Evolutionary conservation across 2,888 invertebrate genomes (phyloP).

Genomic region (Megamerina dolium): DNA sequence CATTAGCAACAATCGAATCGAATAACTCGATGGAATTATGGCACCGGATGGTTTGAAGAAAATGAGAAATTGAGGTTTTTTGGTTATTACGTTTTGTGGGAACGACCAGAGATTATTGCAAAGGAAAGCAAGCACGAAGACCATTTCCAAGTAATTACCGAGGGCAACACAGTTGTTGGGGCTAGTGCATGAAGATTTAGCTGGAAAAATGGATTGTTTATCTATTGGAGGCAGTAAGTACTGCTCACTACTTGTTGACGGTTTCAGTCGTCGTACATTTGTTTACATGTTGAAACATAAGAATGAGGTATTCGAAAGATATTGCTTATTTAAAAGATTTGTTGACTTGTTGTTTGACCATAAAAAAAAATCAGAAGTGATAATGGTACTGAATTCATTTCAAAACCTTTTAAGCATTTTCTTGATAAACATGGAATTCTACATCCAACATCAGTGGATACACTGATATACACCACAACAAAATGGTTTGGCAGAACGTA

Average conservation of each 20-base stretch:
- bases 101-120: too few species aligned
- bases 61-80: too few species aligned
- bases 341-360: too few species aligned
- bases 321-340: too few species aligned
- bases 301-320: too few species aligned
- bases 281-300: conserved; percentile 1
- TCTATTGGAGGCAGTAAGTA: background rate
- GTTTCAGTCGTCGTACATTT: background rate
- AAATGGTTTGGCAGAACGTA: conserved; percentile 1
- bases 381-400: background rate
- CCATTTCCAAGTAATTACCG: too few species aligned
- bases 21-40: too few species aligned
- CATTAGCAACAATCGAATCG: too few species aligned
- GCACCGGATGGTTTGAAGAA: too few species aligned
- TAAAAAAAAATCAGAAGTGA: background rate
- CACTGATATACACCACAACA: background rate
- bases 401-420: background rate
- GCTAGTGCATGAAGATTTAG: background rate
- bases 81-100: too few species aligned
- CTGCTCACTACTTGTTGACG: conserved; percentile 1
- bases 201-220: background rate
- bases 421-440: too few species aligned
- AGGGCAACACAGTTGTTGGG: background rate
- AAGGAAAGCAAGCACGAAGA: too few species aligned
- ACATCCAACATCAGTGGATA: background rate